These are phyloP conservation scores for Trialeurodes vaporariorum DNA, from an alignment of 1,140 invertebrate genomes.

Conservation along the genomic window DNA sequence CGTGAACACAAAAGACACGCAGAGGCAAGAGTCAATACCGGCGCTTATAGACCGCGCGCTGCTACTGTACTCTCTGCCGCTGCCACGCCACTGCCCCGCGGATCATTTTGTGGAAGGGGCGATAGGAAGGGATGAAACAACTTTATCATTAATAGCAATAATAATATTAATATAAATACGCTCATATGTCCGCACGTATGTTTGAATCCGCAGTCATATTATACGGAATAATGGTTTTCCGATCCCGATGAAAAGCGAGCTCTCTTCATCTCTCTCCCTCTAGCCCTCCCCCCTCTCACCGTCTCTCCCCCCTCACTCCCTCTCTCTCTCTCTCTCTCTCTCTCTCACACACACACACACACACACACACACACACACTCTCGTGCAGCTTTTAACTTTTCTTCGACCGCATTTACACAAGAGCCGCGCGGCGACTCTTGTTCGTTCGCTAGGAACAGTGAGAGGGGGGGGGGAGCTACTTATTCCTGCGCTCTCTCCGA, in stretches of 20 bases:
- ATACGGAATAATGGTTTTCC: neutral
- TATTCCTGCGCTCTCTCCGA: neutral
- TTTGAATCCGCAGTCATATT: too few relatives aligned
- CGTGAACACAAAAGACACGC: neutral
- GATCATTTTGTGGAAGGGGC: too few relatives aligned
- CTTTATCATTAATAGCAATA: neutral
- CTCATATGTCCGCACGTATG: neutral
- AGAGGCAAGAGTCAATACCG: neutral
- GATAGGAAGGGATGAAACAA: neutral
- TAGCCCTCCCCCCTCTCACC: too few relatives aligned
- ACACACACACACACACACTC: too few relatives aligned
- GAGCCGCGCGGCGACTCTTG: neutral
- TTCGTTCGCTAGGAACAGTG: too few relatives aligned
- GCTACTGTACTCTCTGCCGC: too few relatives aligned
- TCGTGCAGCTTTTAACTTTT: neutral
- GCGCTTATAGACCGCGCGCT: too few relatives aligned
- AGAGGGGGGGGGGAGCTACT: neutral
- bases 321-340: too few relatives aligned
- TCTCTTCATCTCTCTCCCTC: too few relatives aligned
- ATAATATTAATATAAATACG: conserved; percentile 1
- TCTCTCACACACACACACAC: too few relatives aligned
- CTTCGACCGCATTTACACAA: neutral
- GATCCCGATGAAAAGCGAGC: neutral
- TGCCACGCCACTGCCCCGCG: too few relatives aligned
- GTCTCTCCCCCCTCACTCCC: too few relatives aligned